These are phyloP conservation scores for Ypsolopha sequella DNA, from an alignment of 2,888 invertebrate genomes.

Conservation along the genomic window DNA sequence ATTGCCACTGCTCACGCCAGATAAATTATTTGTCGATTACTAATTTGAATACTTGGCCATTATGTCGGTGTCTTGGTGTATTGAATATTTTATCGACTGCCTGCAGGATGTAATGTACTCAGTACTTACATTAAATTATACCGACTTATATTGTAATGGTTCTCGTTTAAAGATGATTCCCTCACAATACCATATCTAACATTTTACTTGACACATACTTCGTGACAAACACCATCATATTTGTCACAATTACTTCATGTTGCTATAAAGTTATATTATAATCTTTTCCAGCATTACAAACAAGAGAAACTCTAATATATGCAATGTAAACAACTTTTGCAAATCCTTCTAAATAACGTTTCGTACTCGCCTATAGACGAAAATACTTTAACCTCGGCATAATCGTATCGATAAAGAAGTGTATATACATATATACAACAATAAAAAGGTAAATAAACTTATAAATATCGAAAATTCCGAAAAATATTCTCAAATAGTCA, in stretches of 20 bases:
- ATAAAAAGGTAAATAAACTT: not conserved
- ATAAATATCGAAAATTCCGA: slow-evolving; percentile 30
- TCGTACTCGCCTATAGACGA: not conserved
- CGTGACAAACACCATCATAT: too few relatives aligned
- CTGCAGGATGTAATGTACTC: not conserved
- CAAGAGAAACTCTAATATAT: too few relatives aligned
- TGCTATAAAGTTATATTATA: too few relatives aligned
- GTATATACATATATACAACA: not conserved
- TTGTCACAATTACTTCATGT: too few relatives aligned
- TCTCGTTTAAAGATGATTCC: too few relatives aligned
- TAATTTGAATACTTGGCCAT: slow-evolving; percentile 7
- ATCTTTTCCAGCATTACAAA: too few relatives aligned
- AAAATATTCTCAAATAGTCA: not conserved
- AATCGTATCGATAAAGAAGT: not conserved
- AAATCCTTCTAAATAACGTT: not conserved
- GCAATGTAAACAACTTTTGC: not conserved
- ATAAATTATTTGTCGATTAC: slow-evolving; percentile 8
- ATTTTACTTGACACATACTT: too few relatives aligned
- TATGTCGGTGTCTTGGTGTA: not conserved
- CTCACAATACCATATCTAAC: too few relatives aligned
- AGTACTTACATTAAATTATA: not conserved
- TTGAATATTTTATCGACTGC: not conserved
- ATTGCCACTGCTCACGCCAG: slow-evolving; percentile 22
- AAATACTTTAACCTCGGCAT: not conserved
- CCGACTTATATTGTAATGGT: too few relatives aligned